Evolutionary conservation across 2,797 vertebrate species (phyloP).

Genomic region (Apodemus agrarius): DNA sequence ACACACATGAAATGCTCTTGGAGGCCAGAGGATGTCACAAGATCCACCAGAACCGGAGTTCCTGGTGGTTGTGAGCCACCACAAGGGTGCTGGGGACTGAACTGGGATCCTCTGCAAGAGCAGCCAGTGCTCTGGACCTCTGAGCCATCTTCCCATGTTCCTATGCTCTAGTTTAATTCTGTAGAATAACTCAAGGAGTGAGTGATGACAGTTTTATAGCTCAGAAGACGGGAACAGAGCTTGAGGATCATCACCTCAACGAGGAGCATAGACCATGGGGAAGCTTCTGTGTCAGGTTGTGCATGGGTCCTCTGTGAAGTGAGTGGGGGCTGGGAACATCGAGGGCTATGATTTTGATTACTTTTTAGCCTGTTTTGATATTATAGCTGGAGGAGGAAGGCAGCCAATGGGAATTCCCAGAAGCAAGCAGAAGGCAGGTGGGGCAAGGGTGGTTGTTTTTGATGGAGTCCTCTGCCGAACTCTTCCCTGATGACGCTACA

Average conservation of each 20-base stretch:
- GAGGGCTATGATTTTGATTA: neutral
- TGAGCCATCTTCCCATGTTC: neutral
- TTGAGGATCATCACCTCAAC: neutral
- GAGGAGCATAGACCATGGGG: fast-evolving
- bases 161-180: neutral
- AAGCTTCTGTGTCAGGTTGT: neutral
- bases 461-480: too few species aligned
- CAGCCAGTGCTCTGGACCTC: neutral
- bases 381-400: neutral
- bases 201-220: neutral
- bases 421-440: neutral
- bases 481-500: too few species aligned
- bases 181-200: neutral
- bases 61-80: neutral
- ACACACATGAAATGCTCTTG: neutral
- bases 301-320: neutral
- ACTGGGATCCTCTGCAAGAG: neutral
- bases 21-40: neutral
- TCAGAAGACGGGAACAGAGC: neutral
- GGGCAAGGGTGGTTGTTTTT: neutral
- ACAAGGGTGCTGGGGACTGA: neutral
- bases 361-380: neutral
- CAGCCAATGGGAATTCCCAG: neutral
- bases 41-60: neutral
- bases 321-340: neutral